Evolutionary conservation across 2,888 invertebrate genomes (phyloP), one percentile per base, ranked within the genome.

Genomic region (Cyclophora punctaria): DNA sequence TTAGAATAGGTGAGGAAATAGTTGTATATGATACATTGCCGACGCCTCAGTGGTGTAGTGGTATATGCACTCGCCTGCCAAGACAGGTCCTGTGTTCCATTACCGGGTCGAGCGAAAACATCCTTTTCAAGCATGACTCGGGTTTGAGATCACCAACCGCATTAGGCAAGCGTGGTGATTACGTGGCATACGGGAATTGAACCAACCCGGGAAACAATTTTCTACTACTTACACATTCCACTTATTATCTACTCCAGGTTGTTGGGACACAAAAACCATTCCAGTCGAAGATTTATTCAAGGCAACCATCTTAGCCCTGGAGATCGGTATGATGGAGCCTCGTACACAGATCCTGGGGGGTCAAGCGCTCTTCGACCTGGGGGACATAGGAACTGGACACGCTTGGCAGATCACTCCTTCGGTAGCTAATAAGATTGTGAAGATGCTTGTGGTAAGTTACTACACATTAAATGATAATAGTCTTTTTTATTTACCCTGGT

Each of bases 271-370:
- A 0, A 91, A 90, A 60, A 83, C 88, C 41, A 90, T 92, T 41
- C 69, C 91, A 0, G 77, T 93, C 0, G 92, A 92, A 37, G 94
- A 95, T 60, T 73, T 95, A 42, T 94, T 95, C 69, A 93, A 92
- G 68, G 93, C 91, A 0, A 92, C 94, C 0, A 87, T 95, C 46
- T 78, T 93, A 48, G 84, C 94, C 0, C 75, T 95, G 43, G 95
- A 95, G 74, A 74, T 95, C 34, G 95, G 94, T 0, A 89, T 94
- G 49, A 69, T 95, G 62, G 95, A 96, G 68, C 93, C 91, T 4
- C 83, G 92, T 5, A 92, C 92, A 0, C 95, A 95, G 76, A 92
- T 95, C 51, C 79, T 94, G 34, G 95, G 95, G 0, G 95, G 95
- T 0, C 88, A 94, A 3, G 93, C 92, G 5, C 87, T 95, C 50